A percentile compares a stretch with the other conserved stretches of the same genome.
Evolutionary conservation across 2,113 vertebrate species (phyloP).

Genomic region (Paradisaea rubra): DNA sequence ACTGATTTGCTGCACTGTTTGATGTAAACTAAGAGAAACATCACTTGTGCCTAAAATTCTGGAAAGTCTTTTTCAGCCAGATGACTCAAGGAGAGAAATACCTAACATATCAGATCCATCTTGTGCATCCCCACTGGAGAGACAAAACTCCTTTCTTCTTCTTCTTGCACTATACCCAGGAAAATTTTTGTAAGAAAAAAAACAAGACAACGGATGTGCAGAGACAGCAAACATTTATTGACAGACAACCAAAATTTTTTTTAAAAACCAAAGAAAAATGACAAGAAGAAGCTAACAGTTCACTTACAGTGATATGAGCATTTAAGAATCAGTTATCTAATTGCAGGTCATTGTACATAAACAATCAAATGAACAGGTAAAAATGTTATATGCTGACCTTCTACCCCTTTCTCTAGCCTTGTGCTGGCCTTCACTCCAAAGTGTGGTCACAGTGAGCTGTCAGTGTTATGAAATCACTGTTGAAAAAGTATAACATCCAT

Average conservation of each 20-base stretch:
- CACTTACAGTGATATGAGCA: background rate
- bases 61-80: background rate
- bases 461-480: background rate
- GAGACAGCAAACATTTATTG: background rate
- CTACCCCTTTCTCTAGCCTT: background rate
- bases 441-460: background rate
- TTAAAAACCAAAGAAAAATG: background rate
- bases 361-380: background rate
- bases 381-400: background rate
- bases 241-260: background rate
- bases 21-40: background rate
- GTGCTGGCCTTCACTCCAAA: background rate
- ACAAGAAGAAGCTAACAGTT: background rate
- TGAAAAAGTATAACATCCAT: background rate
- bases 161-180: background rate
- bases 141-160: background rate
- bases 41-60: background rate
- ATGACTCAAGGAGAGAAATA: background rate
- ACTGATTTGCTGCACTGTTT: background rate
- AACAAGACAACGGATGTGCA: background rate
- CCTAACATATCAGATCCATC: background rate
- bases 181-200: background rate
- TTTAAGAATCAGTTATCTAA: background rate
- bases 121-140: background rate
- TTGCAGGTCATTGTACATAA: background rate